Base-by-base conservation (phyloP, 2,113 vertebrate genomes). In the Macrotis lagotis region DNA sequence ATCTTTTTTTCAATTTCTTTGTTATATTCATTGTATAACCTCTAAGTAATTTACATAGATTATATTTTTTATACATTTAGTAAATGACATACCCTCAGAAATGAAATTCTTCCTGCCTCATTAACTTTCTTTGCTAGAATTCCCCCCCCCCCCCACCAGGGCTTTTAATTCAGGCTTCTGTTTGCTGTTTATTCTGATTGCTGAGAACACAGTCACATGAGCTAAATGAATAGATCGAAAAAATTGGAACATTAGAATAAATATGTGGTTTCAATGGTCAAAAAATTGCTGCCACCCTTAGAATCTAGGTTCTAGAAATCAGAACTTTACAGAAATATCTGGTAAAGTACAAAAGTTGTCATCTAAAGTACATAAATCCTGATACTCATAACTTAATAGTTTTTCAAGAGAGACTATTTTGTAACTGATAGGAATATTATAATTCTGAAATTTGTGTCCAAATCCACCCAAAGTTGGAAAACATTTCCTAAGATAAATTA, bases 231-330 rank as follows among this genome's bases (percentile, higher is more conserved):
- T 94, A 96, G 53, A 88, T 83, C 92, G 90, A 89, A 91, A 93
- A 96, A 94, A 96, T 49, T 50, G 90, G 51, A n/a, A 53, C 90
- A 91, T 66, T 66, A 92, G 89, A 92, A 96, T 55, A 94, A 88
- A 96, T 96, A 97, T 90, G 95, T 94, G 95, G 95, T 92, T 96
- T 91, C 92, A 90, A 74, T 26, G 88, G 93, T 92, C 91, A 92
- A 94, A 83, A 96, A 66, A 95, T 52, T 93, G 47, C 89, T 50
- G 55, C 88, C 37, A 94, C 95, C 47, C 51, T 91, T 2, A 0
- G n/a, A n/a, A n/a, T n/a, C n/a, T n/a, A n/a, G n/a, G n/a, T n/a
- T n/a, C 37, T 55, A 50, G 91, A 96, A 95, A 47, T 24, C 10
- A 9, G 44, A 50, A 74, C 31, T 91, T 92, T 16, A 9, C 25